Evolutionary conservation across 1,140 invertebrate species (phyloP), one percentile per base, ranked within the genome.

Genomic region (Solen grandis): DNA sequence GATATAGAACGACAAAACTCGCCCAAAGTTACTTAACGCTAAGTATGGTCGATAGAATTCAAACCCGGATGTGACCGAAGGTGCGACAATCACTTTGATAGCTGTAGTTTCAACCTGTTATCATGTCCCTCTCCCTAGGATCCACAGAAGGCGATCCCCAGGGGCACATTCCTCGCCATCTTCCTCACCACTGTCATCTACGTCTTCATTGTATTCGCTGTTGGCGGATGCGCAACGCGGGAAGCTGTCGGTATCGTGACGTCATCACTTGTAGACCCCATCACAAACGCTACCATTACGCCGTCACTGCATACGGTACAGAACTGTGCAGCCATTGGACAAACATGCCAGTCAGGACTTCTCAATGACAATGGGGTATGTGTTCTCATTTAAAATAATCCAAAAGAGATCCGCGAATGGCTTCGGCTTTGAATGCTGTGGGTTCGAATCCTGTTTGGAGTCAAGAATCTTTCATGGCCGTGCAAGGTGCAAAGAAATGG

Each of bases 141-240:
- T 93, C 97, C 98, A 8, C 88, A 90, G 46, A 84, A 65, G 25
- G 91, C 92, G 8, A 95, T 95, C 82, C 94, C 94, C 8, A 92
- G 92, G 91, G 97, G 98, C 70, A 99, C 98, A 0, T 92, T 99
- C 1, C 90, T 97, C 16, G 96, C 97, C 0, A 98, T 99, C 77
- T 63, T 96, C 0, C 90, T 98, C 5, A 98, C 97, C 1, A 96
- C 96, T 1, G 57, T 95, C 0, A 96, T 96, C 4, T 99, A 99
- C 89, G 82, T 98, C 1, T 10, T 95, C 2, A 97, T 98, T 93
- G 96, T 96, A 0, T 84, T 97, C 62, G 93, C 96, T 66, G 94
- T 95, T 41, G 97, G 97, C 2, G 63, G 82, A 29, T 84, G 83
- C 74, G 95, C 96, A 0, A 70, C 96, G 0, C 94, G 97, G 72